These are phyloP conservation scores for Sebastes kiyomatsui DNA, from an alignment of 2,797 vertebrate genomes.

Conservation along the genomic window DNA sequence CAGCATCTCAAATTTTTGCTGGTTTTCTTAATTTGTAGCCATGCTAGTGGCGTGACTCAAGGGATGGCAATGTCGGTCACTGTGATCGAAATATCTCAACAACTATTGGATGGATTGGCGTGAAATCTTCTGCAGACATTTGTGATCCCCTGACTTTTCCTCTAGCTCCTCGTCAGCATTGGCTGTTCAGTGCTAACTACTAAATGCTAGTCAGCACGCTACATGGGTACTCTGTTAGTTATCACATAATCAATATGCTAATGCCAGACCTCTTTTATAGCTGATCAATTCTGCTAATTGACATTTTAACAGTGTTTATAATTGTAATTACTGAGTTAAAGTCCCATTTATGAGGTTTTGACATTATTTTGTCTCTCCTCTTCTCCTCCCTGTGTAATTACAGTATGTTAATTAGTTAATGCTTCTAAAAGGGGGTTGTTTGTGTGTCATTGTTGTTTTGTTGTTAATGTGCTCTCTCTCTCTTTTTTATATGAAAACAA, in stretches of 20 bases:
- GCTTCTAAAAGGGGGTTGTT: background rate
- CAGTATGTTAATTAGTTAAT: slow-evolving; percentile 15
- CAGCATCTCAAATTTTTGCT: background rate
- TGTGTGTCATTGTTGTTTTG: background rate
- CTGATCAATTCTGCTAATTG: slow-evolving; percentile 3
- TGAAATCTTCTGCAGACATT: background rate
- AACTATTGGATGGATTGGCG: background rate
- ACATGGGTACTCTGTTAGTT: background rate
- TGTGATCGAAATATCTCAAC: background rate
- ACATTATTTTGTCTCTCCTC: background rate
- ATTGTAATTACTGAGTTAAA: slow-evolving; percentile 3
- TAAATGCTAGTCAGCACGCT: background rate
- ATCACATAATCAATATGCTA: background rate
- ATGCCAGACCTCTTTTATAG: background rate
- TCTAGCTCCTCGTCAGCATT: background rate
- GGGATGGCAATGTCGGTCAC: background rate
- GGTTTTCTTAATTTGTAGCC: background rate
- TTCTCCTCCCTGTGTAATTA: slow-evolving; percentile 1
- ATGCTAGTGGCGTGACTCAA: background rate
- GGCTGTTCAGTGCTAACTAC: background rate
- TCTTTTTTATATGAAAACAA: background rate
- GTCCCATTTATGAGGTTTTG: background rate
- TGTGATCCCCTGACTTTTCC: background rate
- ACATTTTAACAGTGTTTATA: background rate
- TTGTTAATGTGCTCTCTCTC: background rate